Percentiles rank a stretch among this genome's conserved stretches.
These are phyloP conservation scores for Imbricaverruca yamaguchii DNA, from an alignment of 2,888 invertebrate species.

Conservation along the genomic window DNA sequence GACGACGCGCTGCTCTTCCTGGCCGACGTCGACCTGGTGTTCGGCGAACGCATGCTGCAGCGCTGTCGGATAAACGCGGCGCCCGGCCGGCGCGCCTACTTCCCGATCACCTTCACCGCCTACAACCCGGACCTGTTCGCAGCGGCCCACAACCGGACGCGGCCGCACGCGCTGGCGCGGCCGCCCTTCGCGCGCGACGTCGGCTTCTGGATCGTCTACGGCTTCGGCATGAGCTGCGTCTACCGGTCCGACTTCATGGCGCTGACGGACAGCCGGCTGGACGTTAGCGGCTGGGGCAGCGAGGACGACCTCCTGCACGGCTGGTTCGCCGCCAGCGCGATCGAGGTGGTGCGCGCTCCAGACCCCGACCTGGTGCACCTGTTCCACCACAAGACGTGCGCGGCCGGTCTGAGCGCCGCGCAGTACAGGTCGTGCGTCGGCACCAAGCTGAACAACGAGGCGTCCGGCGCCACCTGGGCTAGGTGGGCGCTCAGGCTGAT, in stretches of 20 bases:
- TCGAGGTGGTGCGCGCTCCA: not conserved
- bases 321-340: not conserved
- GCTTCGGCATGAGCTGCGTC: conserved; percentile 73
- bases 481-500: conserved; percentile 43
- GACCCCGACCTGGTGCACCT: not conserved
- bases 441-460: conserved; percentile 65
- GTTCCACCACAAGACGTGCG: not conserved
- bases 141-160: not conserved
- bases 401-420: conserved; percentile 50
- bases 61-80: conserved; percentile 48
- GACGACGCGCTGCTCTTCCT: conserved; percentile 63
- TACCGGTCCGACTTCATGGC: conserved; percentile 63
- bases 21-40: conserved; percentile 72
- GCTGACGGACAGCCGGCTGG: conserved; percentile 35
- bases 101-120: conserved; percentile 69
- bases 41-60: conserved; percentile 62
- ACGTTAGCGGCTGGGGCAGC: conserved; percentile 68
- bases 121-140: conserved; percentile 66
- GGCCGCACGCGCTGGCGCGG: not conserved
- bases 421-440: conserved; percentile 67
- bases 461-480: conserved; percentile 65
- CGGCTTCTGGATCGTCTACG: conserved; percentile 73
- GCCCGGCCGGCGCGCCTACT: conserved; percentile 55
- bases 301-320: conserved; percentile 66
- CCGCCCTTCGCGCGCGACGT: conserved; percentile 58